Evolutionary conservation across 2,113 vertebrate species (phyloP).

Genomic region (Trachemys scripta): DNA sequence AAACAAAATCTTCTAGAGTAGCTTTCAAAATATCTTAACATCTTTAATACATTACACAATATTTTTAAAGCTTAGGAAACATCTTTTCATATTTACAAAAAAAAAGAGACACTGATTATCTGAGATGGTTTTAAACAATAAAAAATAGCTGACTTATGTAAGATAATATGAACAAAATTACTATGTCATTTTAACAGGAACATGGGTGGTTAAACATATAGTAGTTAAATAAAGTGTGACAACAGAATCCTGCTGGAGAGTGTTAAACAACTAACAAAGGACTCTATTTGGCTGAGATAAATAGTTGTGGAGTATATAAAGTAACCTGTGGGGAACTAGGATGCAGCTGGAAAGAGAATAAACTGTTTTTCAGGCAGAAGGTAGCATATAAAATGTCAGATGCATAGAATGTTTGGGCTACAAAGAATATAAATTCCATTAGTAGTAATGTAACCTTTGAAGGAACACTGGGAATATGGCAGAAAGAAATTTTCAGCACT

Average conservation of each 20-base stretch:
- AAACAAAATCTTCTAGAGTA: background rate
- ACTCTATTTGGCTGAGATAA: background rate
- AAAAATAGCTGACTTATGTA: background rate
- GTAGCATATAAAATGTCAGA: background rate
- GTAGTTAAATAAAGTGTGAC: background rate
- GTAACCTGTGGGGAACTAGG: background rate
- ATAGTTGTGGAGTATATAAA: background rate
- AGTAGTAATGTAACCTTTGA: background rate
- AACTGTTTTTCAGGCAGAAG: background rate
- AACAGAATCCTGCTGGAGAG: background rate
- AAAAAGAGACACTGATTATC: background rate
- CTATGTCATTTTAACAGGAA: background rate
- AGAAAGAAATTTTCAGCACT: background rate
- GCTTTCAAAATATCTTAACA: background rate
- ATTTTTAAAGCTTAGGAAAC: background rate
- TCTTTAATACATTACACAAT: background rate
- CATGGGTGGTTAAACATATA: background rate
- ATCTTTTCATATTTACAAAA: background rate
- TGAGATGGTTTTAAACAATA: background rate
- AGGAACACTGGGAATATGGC: background rate
- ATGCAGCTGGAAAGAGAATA: accelerated
- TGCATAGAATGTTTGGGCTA: accelerated
- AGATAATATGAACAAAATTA: background rate
- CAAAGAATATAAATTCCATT: background rate
- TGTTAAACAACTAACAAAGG: background rate